phyloP scores from a whole-genome alignment of 2,797 vertebrate genomes.

The Ciconia nigra region DNA sequence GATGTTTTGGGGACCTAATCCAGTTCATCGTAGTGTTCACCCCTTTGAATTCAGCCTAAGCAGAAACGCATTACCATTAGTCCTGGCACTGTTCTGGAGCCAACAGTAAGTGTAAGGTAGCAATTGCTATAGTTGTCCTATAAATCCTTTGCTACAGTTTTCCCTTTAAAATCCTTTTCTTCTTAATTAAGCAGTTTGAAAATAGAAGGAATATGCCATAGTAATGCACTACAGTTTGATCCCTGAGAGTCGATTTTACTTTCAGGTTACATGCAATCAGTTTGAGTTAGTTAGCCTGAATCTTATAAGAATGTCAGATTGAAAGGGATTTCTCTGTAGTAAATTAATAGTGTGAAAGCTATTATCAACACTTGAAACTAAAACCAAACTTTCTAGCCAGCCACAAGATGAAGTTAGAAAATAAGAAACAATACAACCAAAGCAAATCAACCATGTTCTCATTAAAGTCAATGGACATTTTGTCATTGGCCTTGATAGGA shows the following conservation, averaged over 20 bases:
- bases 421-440: not conserved
- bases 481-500: not conserved
- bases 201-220: not conserved
- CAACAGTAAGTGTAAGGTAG: not conserved
- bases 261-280: not conserved
- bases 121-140: not conserved
- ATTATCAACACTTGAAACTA: not conserved
- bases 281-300: not conserved
- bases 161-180: not conserved
- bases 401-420: not conserved
- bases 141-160: not conserved
- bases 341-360: not conserved
- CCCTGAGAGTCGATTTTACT: not conserved
- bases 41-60: not conserved
- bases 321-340: not conserved
- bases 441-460: not conserved
- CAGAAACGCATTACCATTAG: not conserved
- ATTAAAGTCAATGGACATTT: slow-evolving; percentile 3
- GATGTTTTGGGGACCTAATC: not conserved
- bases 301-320: not conserved
- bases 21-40: not conserved
- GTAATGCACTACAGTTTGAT: not conserved
- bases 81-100: not conserved
- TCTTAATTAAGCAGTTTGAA: not conserved
- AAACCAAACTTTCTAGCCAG: not conserved